Conservation (phyloP, 2,797 vertebrate genomes). For the Presbytis comata region DNA sequence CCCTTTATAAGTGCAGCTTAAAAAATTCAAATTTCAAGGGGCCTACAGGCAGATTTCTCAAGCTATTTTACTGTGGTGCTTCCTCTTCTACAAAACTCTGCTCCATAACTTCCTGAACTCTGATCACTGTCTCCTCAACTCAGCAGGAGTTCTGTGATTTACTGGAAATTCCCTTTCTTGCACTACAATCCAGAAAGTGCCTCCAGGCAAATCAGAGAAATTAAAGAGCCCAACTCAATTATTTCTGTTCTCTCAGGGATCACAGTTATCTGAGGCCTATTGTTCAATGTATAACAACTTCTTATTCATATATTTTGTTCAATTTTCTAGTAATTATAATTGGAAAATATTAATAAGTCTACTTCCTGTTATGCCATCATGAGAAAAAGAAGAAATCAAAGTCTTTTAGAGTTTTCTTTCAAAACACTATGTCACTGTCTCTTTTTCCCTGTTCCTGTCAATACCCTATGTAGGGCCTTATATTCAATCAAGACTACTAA, state of each 20-base stretch:
- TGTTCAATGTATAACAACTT: not conserved
- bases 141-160: not conserved
- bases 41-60: not conserved
- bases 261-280: not conserved
- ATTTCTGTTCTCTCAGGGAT: not conserved
- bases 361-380: not conserved
- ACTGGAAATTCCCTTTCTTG: not conserved
- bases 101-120: not conserved
- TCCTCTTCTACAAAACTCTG: not conserved
- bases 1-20: not conserved
- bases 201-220: not conserved
- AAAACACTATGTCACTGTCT: not conserved
- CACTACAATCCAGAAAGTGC: not conserved
- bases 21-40: not conserved
- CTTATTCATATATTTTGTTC: not conserved
- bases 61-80: not conserved
- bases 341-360: not conserved
- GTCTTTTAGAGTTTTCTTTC: not conserved
- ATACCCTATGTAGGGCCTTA: not conserved
- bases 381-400: not conserved
- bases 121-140: not conserved
- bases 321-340: not conserved
- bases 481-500: not conserved
- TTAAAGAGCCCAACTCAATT: not conserved
- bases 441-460: not conserved